Base-by-base conservation (phyloP, 1,140 invertebrate genomes). In the Lutraria rhynchaena region DNA sequence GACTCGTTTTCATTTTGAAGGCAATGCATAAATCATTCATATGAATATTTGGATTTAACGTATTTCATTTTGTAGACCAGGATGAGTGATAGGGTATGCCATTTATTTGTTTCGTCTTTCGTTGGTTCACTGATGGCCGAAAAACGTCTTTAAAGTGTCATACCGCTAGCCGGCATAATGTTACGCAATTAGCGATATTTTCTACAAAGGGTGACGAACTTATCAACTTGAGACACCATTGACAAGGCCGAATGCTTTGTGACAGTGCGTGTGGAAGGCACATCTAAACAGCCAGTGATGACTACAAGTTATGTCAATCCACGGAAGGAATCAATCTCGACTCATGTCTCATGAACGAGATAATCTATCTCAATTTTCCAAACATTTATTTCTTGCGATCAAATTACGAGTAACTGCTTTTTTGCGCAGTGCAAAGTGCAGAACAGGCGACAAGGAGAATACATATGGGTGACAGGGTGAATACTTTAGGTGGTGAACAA, bases 301-400 rank as follows among this genome's bases (percentile, higher is more conserved):
- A 63, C 53, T 65, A 31, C 49, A 63, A 33, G 74, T 76, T 76
- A 76, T 76, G 74, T 76, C 74, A 76, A 7, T n/a, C 73, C 31
- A 33, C 24, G 51, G 37, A 75, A n/a, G 41, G 17, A 60, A 65
- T 76, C 44, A 49, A 65, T 65, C 61, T 60, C 5, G 37, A 53
- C 65, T 65, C 74, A 65, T 76, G 60, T 44, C 33, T 22, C 31
- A 46, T 22, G 29, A 76, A 76, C 58, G 41, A n/a, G 60, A 76
- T 76, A 76, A 46, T 53, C 27, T 46, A n/a, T 33, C 71, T 74
- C 71, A 74, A 73, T 74, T 74, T 74, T 74, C 71, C 33, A 17
- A 29, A 15, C 35, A 46, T 74, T 58, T 57, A 58, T 74, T 74
- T 74, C 31, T 22, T 58, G 31, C 22, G 33, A 74, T 74, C 55